Evolutionary conservation across 2,888 invertebrate genomes (phyloP).

Genomic region (Heliconius hortense): DNA sequence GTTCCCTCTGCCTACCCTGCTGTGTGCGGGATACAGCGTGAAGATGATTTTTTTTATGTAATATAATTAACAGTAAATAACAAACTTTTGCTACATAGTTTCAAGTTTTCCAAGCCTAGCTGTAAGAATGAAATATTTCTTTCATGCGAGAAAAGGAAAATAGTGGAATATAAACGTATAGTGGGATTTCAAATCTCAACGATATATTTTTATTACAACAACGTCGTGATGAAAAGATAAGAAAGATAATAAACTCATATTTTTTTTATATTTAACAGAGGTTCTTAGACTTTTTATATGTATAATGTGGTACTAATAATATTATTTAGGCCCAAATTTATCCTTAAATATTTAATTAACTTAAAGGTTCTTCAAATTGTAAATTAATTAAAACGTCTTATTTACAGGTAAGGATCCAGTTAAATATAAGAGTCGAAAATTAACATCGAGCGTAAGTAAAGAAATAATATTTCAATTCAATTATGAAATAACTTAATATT

Average conservation of each 20-base stretch:
- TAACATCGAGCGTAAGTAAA: constrained; percentile 23
- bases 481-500: constrained; percentile 28
- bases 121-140: background rate
- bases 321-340: constrained; percentile 19
- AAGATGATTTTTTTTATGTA: no score
- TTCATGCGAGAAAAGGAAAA: background rate
- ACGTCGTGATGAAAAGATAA: no score
- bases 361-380: constrained; percentile 23
- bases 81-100: background rate
- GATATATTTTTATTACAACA: background rate
- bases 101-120: background rate
- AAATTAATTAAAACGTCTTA: constrained; percentile 35
- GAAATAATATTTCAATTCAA: constrained; percentile 29
- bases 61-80: background rate
- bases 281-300: background rate
- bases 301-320: background rate
- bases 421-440: constrained; percentile 23
- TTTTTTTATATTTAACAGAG: background rate
- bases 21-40: no score
- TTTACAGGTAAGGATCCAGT: constrained; percentile 40
- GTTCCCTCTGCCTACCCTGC: no score
- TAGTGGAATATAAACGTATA: background rate
- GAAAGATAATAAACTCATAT: no score
- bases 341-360: constrained; percentile 24
- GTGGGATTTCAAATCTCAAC: background rate